These are phyloP conservation scores for Lasioglossum morio DNA, from an alignment of 2,888 invertebrate species.

Conservation along the genomic window DNA sequence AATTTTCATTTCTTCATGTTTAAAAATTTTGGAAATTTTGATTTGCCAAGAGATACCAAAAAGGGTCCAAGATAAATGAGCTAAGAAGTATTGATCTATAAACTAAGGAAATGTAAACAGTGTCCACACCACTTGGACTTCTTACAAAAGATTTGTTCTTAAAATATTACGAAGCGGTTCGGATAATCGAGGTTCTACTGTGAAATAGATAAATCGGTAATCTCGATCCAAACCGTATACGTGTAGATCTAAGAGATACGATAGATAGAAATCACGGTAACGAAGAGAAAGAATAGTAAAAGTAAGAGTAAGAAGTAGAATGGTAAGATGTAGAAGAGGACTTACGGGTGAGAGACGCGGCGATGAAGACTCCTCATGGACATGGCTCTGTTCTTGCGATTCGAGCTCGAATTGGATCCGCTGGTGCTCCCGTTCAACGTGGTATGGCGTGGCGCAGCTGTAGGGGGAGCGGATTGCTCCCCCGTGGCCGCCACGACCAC, in stretches of 20 bases:
- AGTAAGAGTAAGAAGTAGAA: not conserved
- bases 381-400: constrained; percentile 80
- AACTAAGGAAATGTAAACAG: not conserved
- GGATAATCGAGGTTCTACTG: not conserved
- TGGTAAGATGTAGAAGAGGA: constrained; percentile 38
- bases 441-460: constrained; percentile 67
- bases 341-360: constrained; percentile 84
- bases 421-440: constrained; percentile 78
- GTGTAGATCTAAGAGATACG: not conserved
- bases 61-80: not conserved
- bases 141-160: too few relatives aligned
- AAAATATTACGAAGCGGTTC: not conserved
- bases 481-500: constrained; percentile 72
- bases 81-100: not conserved
- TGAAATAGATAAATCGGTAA: not conserved
- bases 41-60: not conserved
- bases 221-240: not conserved
- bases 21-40: not conserved
- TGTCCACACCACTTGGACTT: too few relatives aligned
- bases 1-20: not conserved
- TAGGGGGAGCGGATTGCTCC: constrained; percentile 72
- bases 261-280: not conserved
- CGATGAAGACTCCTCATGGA: constrained; percentile 83
- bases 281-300: not conserved
- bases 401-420: constrained; percentile 74